Percentiles rank a stretch among this genome's conserved stretches.
phyloP scores from a whole-genome alignment of 2,888 invertebrate species.

The Clusia tigrina region DNA sequence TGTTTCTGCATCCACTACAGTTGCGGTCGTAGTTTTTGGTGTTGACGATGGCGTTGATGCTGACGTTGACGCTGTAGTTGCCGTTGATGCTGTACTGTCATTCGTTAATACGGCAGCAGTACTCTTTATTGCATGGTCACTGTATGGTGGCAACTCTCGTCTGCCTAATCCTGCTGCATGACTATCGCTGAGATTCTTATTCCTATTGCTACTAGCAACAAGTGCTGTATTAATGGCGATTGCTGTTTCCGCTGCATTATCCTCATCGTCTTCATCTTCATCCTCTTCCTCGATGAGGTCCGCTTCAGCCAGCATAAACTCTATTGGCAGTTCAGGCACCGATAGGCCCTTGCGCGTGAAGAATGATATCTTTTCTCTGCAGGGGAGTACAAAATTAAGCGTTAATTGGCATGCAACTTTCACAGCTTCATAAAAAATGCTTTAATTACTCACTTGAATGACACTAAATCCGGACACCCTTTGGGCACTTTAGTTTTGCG shows the following conservation, averaged over 20 bases:
- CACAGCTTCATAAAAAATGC: not conserved
- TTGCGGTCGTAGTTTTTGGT: constrained; percentile 21
- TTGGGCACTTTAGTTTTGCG: constrained; percentile 86
- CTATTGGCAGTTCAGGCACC: constrained; percentile 78
- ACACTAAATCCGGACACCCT: constrained; percentile 88
- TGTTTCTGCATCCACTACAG: constrained; percentile 8
- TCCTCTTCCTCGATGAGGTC: constrained; percentile 59
- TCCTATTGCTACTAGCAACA: constrained; percentile 61
- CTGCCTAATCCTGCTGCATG: constrained; percentile 36
- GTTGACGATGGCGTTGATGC: constrained; percentile 27
- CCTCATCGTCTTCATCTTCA: constrained; percentile 49
- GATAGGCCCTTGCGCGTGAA: constrained; percentile 84
- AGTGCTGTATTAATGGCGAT: constrained; percentile 61
- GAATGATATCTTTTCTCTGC: constrained; percentile 96
- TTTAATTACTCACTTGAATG: constrained; percentile 80
- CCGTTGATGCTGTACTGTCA: constrained; percentile 25
- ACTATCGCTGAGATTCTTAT: constrained; percentile 62
- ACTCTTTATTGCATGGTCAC: constrained; percentile 30
- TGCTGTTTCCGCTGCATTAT: constrained; percentile 55
- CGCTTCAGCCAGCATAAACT: constrained; percentile 65
- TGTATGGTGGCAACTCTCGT: constrained; percentile 38
- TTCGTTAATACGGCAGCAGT: constrained; percentile 34
- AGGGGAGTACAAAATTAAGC: constrained; percentile 53
- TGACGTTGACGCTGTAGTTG: constrained; percentile 18
- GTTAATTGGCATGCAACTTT: not conserved